These are phyloP conservation scores for Melanotaenia parkinsoni DNA, from an alignment of 2,797 vertebrate genomes.

Conservation along the genomic window DNA sequence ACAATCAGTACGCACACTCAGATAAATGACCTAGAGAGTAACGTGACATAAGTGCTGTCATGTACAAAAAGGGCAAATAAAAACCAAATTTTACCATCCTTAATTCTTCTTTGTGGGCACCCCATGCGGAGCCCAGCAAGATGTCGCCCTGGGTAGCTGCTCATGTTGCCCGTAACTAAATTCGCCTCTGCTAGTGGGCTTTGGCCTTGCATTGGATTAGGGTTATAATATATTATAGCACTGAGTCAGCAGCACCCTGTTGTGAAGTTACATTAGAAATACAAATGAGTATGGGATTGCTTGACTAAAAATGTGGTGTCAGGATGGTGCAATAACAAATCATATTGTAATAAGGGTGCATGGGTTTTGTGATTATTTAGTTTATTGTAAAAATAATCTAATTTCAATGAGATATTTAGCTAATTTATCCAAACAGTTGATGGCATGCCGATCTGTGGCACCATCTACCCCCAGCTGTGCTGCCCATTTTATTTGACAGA, in stretches of 20 bases:
- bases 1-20: background rate
- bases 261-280: constrained; percentile 62
- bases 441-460: constrained; percentile 69
- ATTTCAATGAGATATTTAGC: constrained; percentile 69
- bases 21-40: constrained; percentile 3
- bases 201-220: constrained; percentile 65
- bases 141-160: constrained; percentile 7
- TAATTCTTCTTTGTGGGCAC: background rate
- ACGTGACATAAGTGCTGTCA: background rate
- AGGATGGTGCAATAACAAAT: constrained; percentile 45
- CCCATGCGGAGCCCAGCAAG: constrained; percentile 4
- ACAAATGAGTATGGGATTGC: constrained; percentile 64
- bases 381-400: constrained; percentile 57
- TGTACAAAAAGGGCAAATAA: constrained; percentile 6
- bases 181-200: constrained; percentile 37
- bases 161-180: constrained; percentile 15
- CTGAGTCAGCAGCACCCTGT: constrained; percentile 69
- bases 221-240: constrained; percentile 49
- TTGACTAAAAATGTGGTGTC: constrained; percentile 39
- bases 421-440: constrained; percentile 64
- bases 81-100: constrained; percentile 8
- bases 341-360: constrained; percentile 44
- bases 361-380: constrained; percentile 25
- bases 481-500: constrained; percentile 80
- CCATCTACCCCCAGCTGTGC: constrained; percentile 74